Base-by-base conservation (phyloP, 92 coral and sea anemone genomes). In the Isaurus tuberculatus region DNA sequence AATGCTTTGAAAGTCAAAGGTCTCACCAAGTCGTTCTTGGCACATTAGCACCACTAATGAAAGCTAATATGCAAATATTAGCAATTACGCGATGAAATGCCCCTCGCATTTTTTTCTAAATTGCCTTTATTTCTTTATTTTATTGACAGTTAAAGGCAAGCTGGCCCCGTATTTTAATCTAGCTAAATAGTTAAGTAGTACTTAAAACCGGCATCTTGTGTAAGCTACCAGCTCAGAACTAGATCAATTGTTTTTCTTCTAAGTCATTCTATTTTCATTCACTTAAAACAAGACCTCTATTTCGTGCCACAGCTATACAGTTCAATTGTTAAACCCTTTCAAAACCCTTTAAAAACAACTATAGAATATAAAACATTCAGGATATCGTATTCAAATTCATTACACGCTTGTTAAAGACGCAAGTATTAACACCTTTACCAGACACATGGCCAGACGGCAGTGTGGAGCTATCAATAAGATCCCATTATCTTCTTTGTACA, bases 21-120 rank as follows among this genome's bases (percentile, higher is more conserved):
- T 55, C n/a, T 55, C 63, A 55, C 6, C 63, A 55, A 55, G 63
- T 55, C 63, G 63, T 55, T 55, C 8, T n/a, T 55, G 63, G 9
- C 9, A 55, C 63, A 55, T 55, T 55, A 55, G 23, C 63, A 55
- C 63, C 63, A 55, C 69, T 28, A 42, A 33, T 74, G 42, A 46
- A n/a, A 19, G 63, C 16, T 19, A 7, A 48, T 13, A 16, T 44
- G n/a, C 25, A 33, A 20, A 37, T 58, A 55, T 79, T 53, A 29
- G 36, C 17, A 30, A 79, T 79, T 29, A 32, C 26, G 84, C 44
- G 3, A 2, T 55, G 63, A 55, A 55, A 55, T 17, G 63, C 9
- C 23, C n/a, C 23, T 55, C n/a, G 23, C 28, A n/a, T 19, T 2
- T 17, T 3, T 19, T 26, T 55, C 28, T n/a, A 55, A 55, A 55